Evolutionary conservation across 2,888 invertebrate genomes (phyloP).

Genomic region (Anodontia alba): DNA sequence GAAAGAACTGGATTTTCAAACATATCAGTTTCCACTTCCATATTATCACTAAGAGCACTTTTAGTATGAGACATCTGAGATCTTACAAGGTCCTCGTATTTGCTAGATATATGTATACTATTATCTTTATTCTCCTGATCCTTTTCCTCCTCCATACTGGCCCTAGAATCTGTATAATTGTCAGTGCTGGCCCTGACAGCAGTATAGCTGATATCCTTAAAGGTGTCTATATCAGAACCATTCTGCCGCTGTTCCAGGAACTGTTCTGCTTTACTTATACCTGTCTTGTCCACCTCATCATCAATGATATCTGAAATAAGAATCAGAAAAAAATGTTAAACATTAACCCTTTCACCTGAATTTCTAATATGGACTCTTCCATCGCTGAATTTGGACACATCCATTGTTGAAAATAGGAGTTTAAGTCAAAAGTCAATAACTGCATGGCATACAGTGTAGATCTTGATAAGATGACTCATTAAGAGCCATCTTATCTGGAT

Average conservation of each 20-base stretch:
- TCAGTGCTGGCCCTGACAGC: constrained; percentile 17
- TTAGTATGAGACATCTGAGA: constrained; percentile 67
- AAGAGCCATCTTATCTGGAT: too few species aligned
- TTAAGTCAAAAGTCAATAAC: too few species aligned
- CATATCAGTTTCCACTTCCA: neutral
- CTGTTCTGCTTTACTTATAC: constrained; percentile 54
- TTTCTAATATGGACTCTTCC: too few species aligned
- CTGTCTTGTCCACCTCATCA: constrained; percentile 63
- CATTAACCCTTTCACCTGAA: too few species aligned
- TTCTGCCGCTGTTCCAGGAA: constrained; percentile 49
- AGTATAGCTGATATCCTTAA: constrained; percentile 23
- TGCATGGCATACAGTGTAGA: too few species aligned
- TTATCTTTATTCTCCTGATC: constrained; percentile 20
- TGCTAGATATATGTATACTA: constrained; percentile 61
- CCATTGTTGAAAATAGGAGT: too few species aligned
- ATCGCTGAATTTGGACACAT: too few species aligned
- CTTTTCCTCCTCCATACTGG: constrained; percentile 44
- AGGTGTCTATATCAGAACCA: constrained; percentile 25
- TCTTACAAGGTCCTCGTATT: constrained; percentile 70
- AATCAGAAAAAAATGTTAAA: neutral
- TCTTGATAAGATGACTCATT: too few species aligned
- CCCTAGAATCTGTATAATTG: constrained; percentile 31
- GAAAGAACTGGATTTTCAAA: constrained; percentile 21
- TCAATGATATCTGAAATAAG: constrained; percentile 68
- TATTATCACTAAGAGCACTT: constrained; percentile 35